These are phyloP conservation scores for Listronotus bonariensis DNA, from an alignment of 1,140 invertebrate genomes.

Conservation along the genomic window DNA sequence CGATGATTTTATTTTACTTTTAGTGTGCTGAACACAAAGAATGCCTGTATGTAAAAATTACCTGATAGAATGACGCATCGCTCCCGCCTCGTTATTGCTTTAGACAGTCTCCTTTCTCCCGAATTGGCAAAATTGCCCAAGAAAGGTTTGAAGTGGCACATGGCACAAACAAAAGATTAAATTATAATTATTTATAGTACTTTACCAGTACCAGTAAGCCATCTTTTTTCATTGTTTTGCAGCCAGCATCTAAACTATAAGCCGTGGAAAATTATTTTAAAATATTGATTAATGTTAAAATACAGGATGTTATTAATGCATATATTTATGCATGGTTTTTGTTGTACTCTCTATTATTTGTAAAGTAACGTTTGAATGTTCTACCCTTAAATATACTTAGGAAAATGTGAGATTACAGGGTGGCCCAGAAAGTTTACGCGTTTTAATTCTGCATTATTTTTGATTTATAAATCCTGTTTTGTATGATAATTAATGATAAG, in stretches of 20 bases:
- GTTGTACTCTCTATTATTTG: constrained; percentile 10
- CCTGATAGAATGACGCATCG: too few species aligned
- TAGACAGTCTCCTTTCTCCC: too few species aligned
- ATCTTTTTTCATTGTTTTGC: not conserved
- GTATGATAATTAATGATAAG: too few species aligned
- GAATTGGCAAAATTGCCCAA: too few species aligned
- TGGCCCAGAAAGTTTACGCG: not conserved
- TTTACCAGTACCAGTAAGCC: not conserved
- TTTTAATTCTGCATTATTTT: too few species aligned
- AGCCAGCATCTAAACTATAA: not conserved
- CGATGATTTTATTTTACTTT: too few species aligned
- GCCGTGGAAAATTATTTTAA: constrained; percentile 2
- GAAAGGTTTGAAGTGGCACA: too few species aligned
- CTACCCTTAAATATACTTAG: not conserved
- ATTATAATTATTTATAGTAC: not conserved
- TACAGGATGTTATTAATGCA: not conserved
- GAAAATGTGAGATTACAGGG: not conserved
- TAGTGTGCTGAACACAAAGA: too few species aligned
- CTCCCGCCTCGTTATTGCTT: too few species aligned
- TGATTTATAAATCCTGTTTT: too few species aligned
- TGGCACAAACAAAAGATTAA: too few species aligned
- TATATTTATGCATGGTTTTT: constrained; percentile 16
- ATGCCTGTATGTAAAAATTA: too few species aligned
- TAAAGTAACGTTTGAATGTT: constrained; percentile 8
- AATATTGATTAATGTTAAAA: not conserved